Evolutionary conservation across 2,888 invertebrate species (phyloP).

Genomic region (Rhorus exstirpatorius): DNA sequence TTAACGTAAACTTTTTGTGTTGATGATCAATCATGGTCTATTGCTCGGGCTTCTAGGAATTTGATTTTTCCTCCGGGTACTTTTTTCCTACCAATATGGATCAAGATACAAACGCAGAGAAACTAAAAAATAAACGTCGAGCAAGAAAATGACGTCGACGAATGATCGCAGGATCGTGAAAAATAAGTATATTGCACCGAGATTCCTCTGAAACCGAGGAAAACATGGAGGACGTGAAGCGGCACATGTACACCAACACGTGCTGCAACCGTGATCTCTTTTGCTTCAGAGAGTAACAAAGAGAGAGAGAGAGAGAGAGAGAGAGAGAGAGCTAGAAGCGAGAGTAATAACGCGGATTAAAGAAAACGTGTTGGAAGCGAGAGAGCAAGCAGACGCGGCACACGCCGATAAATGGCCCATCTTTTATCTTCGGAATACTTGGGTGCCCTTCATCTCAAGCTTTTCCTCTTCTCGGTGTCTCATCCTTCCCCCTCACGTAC

Average conservation of each 20-base stretch:
- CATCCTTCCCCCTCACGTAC: conserved; percentile 2
- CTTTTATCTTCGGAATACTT: conserved; percentile 62
- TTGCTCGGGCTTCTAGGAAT: conserved; percentile 5
- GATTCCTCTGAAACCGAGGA: conserved; percentile 15
- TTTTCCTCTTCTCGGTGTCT: conserved; percentile 18
- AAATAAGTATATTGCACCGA: conserved; percentile 17
- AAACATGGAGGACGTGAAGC: conserved; percentile 18
- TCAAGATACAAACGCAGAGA: neutral
- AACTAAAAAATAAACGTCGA: conserved; percentile 11
- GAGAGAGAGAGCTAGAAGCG: conserved; percentile 4
- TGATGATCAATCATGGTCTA: neutral
- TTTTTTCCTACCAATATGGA: conserved; percentile 7
- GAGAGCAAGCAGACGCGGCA: conserved; percentile 47
- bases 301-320: conserved; percentile 8
- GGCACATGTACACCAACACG: conserved; percentile 31
- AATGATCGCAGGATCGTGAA: neutral
- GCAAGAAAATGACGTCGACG: conserved; percentile 19
- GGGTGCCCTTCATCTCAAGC: conserved; percentile 5
- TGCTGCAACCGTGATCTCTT: conserved; percentile 40
- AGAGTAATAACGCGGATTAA: conserved; percentile 44
- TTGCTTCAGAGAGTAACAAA: neutral
- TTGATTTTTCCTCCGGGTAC: conserved; percentile 9
- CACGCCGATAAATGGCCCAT: conserved; percentile 61
- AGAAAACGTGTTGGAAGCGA: conserved; percentile 61
- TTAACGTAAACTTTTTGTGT: no score